A percentile compares a stretch with the other conserved stretches of the same genome.
Evolutionary conservation across 1,140 invertebrate species (phyloP).

Genomic region (Neodiprion lecontei): DNA sequence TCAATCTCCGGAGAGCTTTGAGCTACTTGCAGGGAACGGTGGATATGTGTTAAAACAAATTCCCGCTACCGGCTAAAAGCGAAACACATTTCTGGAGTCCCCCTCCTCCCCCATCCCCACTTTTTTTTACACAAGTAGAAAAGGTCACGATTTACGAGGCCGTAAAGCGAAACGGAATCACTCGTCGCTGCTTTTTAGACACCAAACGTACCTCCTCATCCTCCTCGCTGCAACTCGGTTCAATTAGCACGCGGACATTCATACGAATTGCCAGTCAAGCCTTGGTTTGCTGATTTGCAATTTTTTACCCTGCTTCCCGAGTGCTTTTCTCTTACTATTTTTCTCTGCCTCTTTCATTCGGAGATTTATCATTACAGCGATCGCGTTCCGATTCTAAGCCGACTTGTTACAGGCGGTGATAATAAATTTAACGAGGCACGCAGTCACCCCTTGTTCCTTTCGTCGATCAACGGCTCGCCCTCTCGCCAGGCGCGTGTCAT

Average conservation of each 20-base stretch:
- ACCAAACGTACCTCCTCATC: neutral
- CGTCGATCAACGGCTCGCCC: neutral
- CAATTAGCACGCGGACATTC: no score
- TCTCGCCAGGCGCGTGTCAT: neutral
- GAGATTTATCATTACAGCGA: neutral
- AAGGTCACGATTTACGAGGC: neutral
- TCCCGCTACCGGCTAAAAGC: neutral
- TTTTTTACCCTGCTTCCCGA: no score
- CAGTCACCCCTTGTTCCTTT: no score
- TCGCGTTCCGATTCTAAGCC: neutral
- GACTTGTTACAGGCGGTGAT: neutral
- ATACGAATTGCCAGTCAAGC: no score
- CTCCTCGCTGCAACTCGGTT: neutral
- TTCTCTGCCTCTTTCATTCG: neutral
- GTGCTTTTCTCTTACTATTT: no score
- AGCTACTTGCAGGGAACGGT: neutral
- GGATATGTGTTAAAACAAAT: neutral
- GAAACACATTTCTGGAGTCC: no score
- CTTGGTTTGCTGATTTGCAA: no score
- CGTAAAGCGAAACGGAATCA: neutral
- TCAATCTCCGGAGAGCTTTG: neutral
- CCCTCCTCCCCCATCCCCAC: neutral
- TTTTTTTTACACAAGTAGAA: neutral
- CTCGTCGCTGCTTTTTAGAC: neutral
- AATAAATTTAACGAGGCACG: conserved; percentile 1